Percentiles rank a stretch among this genome's conserved stretches.
phyloP scores from a whole-genome alignment of 2,113 vertebrate species.

The Oceanodroma tethys region DNA sequence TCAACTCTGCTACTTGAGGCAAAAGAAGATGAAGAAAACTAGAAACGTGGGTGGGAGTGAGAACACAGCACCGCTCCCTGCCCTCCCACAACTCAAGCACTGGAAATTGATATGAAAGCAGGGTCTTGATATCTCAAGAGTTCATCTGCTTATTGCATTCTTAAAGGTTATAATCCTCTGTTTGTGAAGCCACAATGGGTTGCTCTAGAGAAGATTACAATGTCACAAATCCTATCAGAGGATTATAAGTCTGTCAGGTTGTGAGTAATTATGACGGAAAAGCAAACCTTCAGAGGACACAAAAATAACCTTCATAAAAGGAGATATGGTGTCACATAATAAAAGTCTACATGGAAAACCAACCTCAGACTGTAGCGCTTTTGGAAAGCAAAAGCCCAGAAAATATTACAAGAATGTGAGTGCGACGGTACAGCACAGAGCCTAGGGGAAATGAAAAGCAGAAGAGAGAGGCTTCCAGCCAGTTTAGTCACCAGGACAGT shows the following conservation, averaged over 20 bases:
- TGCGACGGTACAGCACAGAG: neutral
- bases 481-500: constrained; percentile 17
- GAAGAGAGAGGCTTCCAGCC: neutral
- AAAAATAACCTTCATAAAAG: constrained; percentile 34
- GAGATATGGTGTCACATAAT: neutral
- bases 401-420: neutral
- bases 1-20: constrained; percentile 28
- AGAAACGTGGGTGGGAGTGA: neutral
- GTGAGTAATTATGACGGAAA: constrained; percentile 46
- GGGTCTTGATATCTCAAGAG: constrained; percentile 20
- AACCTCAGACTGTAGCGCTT: neutral
- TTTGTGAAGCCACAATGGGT: constrained; percentile 28
- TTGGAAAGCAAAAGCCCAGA: neutral
- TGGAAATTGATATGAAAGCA: constrained; percentile 11
- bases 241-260: constrained; percentile 45
- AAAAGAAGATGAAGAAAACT: constrained; percentile 18
- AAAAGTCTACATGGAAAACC: neutral
- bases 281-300: constrained; percentile 16
- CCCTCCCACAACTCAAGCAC: neutral
- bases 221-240: constrained; percentile 54
- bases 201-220: constrained; percentile 34
- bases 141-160: constrained; percentile 57
- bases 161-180: constrained; percentile 45
- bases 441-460: neutral
- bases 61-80: neutral